Conservation (phyloP, 2,888 invertebrate genomes). For the Villa cingulata region DNA sequence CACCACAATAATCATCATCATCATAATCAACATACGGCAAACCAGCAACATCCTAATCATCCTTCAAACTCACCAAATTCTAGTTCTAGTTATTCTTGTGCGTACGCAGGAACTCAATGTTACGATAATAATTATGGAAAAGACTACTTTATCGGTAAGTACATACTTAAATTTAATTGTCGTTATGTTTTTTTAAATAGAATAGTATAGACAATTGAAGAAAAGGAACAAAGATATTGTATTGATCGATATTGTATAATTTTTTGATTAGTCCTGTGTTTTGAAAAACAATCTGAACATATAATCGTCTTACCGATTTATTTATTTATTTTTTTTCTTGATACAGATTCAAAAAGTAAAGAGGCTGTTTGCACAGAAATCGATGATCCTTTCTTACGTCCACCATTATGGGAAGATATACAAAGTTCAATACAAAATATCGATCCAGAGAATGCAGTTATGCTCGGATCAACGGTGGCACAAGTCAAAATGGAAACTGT, state of each 20-base stretch:
- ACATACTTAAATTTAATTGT: no score
- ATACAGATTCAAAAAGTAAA: constrained; percentile 33
- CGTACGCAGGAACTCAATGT: constrained; percentile 23
- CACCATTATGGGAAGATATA: constrained; percentile 85
- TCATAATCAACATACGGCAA: constrained; percentile 16
- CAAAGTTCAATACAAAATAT: constrained; percentile 80
- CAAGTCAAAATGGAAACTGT: constrained; percentile 72
- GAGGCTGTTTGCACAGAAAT: constrained; percentile 32
- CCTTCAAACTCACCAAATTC: constrained; percentile 29
- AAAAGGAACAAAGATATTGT: no score
- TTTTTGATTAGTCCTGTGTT: no score
- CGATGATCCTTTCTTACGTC: constrained; percentile 77
- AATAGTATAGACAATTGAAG: no score
- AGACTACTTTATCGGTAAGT: constrained; percentile 36
- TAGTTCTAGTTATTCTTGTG: constrained; percentile 28
- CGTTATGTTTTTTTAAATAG: no score
- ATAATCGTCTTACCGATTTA: no score
- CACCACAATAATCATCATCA: no score
- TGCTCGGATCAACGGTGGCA: constrained; percentile 48
- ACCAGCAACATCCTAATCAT: constrained; percentile 3
- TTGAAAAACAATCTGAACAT: neutral
- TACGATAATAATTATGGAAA: constrained; percentile 24
- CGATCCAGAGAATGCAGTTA: constrained; percentile 79
- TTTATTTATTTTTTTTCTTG: neutral
- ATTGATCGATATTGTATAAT: neutral